A percentile compares a stretch with the other conserved stretches of the same genome.
These are phyloP conservation scores for Scomber japonicus DNA, from an alignment of 2,113 vertebrate species.

Conservation along the genomic window DNA sequence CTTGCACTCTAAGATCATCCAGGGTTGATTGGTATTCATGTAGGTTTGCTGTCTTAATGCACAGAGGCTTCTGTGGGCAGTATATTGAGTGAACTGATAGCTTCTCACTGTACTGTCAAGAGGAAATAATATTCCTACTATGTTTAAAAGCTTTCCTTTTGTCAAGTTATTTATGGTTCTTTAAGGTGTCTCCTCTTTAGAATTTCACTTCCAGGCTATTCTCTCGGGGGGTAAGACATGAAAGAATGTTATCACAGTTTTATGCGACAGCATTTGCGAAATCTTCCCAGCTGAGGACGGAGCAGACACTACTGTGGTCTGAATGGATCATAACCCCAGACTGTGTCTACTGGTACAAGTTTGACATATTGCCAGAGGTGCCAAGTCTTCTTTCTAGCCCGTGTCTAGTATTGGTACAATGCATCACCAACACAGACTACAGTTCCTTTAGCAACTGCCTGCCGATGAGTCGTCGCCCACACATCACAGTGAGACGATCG, in stretches of 20 bases:
- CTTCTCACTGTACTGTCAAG: constrained; percentile 32
- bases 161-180: constrained; percentile 42
- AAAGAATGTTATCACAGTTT: constrained; percentile 35
- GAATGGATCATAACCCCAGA: constrained; percentile 56
- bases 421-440: constrained; percentile 62
- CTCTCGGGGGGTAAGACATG: constrained; percentile 20
- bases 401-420: constrained; percentile 48
- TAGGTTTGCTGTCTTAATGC: constrained; percentile 19
- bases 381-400: constrained; percentile 53
- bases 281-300: constrained; percentile 28
- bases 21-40: constrained; percentile 63
- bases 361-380: constrained; percentile 62
- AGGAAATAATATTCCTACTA: constrained; percentile 36
- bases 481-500: constrained; percentile 60
- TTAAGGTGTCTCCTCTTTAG: constrained; percentile 28
- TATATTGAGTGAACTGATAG: constrained; percentile 34
- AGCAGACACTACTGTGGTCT: constrained; percentile 37
- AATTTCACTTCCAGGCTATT: constrained; percentile 16
- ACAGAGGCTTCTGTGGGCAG: constrained; percentile 19
- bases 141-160: constrained; percentile 26
- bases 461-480: constrained; percentile 51
- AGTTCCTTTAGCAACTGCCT: constrained; percentile 62
- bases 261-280: constrained; percentile 46
- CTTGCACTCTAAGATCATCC: constrained; percentile 35
- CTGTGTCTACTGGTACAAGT: constrained; percentile 29